Evolutionary conservation across 2,888 invertebrate genomes (phyloP), one percentile per base, ranked within the genome.

Genomic region (Tigriopus californicus): DNA sequence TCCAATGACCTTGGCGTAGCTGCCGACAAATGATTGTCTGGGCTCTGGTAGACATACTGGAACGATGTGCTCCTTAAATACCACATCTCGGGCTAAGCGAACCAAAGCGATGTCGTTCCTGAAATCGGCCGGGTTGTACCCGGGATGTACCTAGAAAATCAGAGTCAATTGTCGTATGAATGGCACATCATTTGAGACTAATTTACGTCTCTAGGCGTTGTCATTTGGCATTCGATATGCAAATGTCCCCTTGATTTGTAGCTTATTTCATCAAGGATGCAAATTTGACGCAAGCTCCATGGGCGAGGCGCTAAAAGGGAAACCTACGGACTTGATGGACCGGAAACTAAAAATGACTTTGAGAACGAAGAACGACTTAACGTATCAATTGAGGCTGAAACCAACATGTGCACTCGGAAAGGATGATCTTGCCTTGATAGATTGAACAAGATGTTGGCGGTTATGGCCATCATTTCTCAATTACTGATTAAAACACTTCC

Each of bases 121-220:
- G 69, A 91, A 92, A 73, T 91, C 90, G 0, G 86, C 80, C 0
- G 90, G 85, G 65, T 89, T 88, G 68, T 91, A 92, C 54, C 84
- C 79, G 0, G 89, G 89, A 68, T 90, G 90, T 0, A 89, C 74
- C 33, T 33, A 33, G 33, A 33, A 33, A 33, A 33, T 33, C 33
- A 8, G 8, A 8, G 75, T 75, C 11, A n/a, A 22, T 60, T 18
- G 12, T 22, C 1, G 25, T 12, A 25, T 18, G 25, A 11, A 18
- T 41, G 6, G n/a, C 8, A n/a, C 33, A 33, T 33, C 4, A 33
- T 33, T 33, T 33, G 33, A 8, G 33, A 3, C 33, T 51, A 22
- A 51, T 51, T 51, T 18, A 8, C 20, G 46, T 15, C 8, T 18
- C 13, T 5, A 8, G 20, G 15, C 20, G 20, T 18, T 46, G 20